Evolutionary conservation across 2,113 vertebrate species (phyloP).

Genomic region (Caranx melampygus): DNA sequence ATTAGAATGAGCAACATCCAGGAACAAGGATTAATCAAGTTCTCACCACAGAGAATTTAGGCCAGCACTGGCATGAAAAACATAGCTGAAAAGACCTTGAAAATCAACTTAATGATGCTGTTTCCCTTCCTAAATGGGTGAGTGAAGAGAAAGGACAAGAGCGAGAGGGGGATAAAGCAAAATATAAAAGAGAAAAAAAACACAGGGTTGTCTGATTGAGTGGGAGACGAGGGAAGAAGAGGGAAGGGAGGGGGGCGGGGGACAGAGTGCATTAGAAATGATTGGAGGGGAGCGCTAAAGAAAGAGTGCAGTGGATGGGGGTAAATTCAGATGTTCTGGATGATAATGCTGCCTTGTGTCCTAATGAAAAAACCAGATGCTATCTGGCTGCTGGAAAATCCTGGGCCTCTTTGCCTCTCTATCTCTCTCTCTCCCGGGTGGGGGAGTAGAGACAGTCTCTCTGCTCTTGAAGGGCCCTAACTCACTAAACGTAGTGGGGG

Average conservation of each 20-base stretch:
- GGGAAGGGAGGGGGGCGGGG: not conserved
- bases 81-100: not conserved
- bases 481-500: conserved; percentile 40
- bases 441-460: conserved; percentile 43
- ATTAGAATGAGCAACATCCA: conserved; percentile 15
- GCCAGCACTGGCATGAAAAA: not conserved
- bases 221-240: conserved; percentile 4
- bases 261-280: conserved; percentile 60
- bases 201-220: conserved; percentile 59
- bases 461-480: conserved; percentile 52
- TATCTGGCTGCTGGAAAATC: conserved; percentile 60
- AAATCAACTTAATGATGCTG: not conserved
- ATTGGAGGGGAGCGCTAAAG: conserved; percentile 52
- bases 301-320: conserved; percentile 43
- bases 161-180: not conserved
- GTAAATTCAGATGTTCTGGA: conserved; percentile 70
- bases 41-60: conserved; percentile 7
- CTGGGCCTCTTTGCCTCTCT: conserved; percentile 15
- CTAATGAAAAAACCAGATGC: conserved; percentile 63
- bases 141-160: not conserved
- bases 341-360: conserved; percentile 67
- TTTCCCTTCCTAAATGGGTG: not conserved
- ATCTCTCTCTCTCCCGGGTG: not conserved
- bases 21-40: not conserved
- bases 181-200: conserved; percentile 33